These are phyloP conservation scores for Spialia ferax DNA, from an alignment of 2,888 invertebrate species.

Conservation along the genomic window DNA sequence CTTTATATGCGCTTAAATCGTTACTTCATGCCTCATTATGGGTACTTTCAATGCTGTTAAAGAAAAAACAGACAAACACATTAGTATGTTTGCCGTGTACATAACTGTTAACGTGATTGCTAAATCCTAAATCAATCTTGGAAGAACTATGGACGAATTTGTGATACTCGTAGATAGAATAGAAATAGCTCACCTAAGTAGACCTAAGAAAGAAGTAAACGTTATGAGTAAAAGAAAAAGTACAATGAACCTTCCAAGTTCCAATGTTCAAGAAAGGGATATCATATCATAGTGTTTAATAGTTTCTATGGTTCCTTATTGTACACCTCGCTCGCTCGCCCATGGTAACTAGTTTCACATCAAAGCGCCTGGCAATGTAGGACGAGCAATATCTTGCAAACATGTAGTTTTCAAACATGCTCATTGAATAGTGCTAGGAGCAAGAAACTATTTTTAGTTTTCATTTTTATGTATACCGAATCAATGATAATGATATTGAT, in stretches of 20 bases:
- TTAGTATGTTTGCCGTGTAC: background rate
- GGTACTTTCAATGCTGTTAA: background rate
- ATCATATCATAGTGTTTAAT: too few relatives aligned
- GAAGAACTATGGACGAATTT: background rate
- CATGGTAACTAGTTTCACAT: too few relatives aligned
- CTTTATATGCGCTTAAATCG: slow-evolving; percentile 25
- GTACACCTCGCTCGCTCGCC: too few relatives aligned
- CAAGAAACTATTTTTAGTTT: background rate
- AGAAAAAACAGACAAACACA: slow-evolving; percentile 5
- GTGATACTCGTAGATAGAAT: too few relatives aligned
- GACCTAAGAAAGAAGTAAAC: too few relatives aligned
- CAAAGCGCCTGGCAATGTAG: background rate
- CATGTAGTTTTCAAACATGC: background rate
- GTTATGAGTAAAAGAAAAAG: too few relatives aligned
- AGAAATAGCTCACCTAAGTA: too few relatives aligned
- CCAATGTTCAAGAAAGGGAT: too few relatives aligned
- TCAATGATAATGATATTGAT: too few relatives aligned
- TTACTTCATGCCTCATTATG: slow-evolving; percentile 20
- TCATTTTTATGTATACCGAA: too few relatives aligned
- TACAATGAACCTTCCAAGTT: too few relatives aligned
- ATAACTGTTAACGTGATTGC: background rate
- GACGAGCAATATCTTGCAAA: background rate
- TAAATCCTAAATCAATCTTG: background rate
- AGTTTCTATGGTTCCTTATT: too few relatives aligned
- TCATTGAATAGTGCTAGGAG: background rate